Conservation (phyloP, 2,113 vertebrate genomes). For the Xyliphius kryptos region DNA sequence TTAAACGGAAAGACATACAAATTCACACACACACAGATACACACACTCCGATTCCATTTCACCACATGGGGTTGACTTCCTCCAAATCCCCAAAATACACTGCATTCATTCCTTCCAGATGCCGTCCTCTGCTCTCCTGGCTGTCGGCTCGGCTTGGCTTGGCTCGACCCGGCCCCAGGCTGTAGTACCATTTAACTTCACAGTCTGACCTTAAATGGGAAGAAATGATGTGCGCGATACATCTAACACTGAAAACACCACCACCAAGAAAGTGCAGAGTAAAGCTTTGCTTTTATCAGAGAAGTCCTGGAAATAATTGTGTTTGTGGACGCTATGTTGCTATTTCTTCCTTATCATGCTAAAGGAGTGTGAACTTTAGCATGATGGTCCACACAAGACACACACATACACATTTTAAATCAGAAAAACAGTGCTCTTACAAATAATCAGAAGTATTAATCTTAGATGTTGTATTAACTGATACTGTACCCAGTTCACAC, state of each 20-base stretch:
- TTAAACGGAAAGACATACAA: conserved; percentile 11
- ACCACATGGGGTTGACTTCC: conserved; percentile 64
- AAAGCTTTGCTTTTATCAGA: no score
- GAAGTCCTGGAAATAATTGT: no score
- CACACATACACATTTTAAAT: no score
- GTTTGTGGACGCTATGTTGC: no score
- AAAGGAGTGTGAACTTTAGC: no score
- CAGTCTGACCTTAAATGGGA: conserved; percentile 2
- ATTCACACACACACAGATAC: conserved; percentile 5
- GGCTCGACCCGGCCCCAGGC: conserved; percentile 1
- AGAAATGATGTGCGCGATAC: conserved; percentile 6
- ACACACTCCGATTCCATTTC: conserved; percentile 30
- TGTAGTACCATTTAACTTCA: conserved; percentile 22
- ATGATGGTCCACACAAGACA: no score
- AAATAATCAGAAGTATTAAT: no score
- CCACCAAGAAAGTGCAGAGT: no score
- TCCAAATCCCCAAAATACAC: conserved; percentile 57
- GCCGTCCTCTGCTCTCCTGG: conserved; percentile 13
- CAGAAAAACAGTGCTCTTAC: no score
- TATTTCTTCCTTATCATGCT: no score
- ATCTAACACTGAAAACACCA: conserved; percentile 8
- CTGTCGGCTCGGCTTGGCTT: not conserved
- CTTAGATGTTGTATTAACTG: no score
- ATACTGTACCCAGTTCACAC: no score
- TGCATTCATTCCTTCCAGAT: conserved; percentile 34